Conservation (phyloP, 2,888 invertebrate genomes). For the Philereme vetulata region DNA sequence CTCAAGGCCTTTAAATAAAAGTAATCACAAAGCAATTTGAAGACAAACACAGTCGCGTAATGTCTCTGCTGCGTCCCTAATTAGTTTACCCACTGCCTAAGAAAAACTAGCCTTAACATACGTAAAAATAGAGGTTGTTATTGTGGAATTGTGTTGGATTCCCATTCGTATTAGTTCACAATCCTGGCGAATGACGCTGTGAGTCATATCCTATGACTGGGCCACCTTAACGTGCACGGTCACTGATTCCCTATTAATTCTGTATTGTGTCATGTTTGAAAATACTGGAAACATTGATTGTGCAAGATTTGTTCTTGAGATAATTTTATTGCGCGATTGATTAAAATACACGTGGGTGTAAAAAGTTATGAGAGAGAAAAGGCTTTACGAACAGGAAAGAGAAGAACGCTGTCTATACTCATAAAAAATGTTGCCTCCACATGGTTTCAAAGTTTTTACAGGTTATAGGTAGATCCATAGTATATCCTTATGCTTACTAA, state of each 20-base stretch:
- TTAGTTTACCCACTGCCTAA: slow-evolving; percentile 25
- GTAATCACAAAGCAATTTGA: slow-evolving; percentile 37
- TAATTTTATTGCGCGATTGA: too few species aligned
- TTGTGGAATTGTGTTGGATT: slow-evolving; percentile 23
- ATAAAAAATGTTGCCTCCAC: too few species aligned
- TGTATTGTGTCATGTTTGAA: too few species aligned
- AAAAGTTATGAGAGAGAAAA: neutral
- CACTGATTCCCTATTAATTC: slow-evolving; percentile 33
- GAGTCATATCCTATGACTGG: slow-evolving; percentile 43
- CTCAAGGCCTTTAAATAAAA: slow-evolving; percentile 23
- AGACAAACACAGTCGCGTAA: slow-evolving; percentile 31
- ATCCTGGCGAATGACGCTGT: slow-evolving; percentile 43
- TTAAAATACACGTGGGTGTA: too few species aligned
- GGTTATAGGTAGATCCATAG: too few species aligned
- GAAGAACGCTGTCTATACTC: too few species aligned
- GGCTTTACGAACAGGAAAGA: neutral
- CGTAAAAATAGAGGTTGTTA: slow-evolving; percentile 9
- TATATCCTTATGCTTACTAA: too few species aligned
- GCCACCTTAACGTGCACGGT: slow-evolving; percentile 30
- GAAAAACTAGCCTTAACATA: slow-evolving; percentile 23
- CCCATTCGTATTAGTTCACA: slow-evolving; percentile 45
- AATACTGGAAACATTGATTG: too few species aligned
- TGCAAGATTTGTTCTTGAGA: too few species aligned
- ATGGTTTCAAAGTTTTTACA: too few species aligned
- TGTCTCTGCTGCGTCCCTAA: slow-evolving; percentile 39